A percentile compares a stretch with the other conserved stretches of the same genome.
Evolutionary conservation across 2,797 vertebrate genomes (phyloP).

Genomic region (Sciurus vulgaris): DNA sequence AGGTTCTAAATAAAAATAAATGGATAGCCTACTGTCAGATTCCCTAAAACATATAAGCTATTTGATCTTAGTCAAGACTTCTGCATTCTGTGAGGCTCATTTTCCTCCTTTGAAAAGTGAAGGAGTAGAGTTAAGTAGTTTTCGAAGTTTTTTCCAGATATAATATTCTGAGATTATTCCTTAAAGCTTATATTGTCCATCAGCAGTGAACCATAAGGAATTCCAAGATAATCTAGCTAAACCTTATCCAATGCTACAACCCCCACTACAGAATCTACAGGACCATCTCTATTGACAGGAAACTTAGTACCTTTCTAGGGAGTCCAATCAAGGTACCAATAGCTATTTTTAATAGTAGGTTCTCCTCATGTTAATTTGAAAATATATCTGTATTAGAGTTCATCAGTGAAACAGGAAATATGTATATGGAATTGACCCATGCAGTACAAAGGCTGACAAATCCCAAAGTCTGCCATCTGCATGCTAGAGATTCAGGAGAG

Average conservation of each 20-base stretch:
- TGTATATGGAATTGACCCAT: not conserved
- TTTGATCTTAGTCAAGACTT: not conserved
- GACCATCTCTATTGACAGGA: not conserved
- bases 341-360: not conserved
- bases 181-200: not conserved
- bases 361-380: not conserved
- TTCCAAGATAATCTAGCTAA: not conserved
- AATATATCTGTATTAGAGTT: not conserved
- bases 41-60: not conserved
- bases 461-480: not conserved
- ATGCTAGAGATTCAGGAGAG: not conserved
- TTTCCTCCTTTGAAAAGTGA: constrained; percentile 33
- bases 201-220: not conserved
- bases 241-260: not conserved
- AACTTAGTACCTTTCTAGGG: not conserved
- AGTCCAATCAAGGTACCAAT: not conserved
- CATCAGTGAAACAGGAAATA: not conserved
- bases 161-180: not conserved
- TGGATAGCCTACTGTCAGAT: not conserved
- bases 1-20: constrained; percentile 30
- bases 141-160: not conserved
- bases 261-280: not conserved
- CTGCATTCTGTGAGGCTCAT: not conserved
- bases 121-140: not conserved
- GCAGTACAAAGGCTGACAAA: not conserved